A percentile compares a stretch with the other conserved stretches of the same genome.
Conservation (phyloP, 2,888 invertebrate species). For the Apodemia zela region DNA sequence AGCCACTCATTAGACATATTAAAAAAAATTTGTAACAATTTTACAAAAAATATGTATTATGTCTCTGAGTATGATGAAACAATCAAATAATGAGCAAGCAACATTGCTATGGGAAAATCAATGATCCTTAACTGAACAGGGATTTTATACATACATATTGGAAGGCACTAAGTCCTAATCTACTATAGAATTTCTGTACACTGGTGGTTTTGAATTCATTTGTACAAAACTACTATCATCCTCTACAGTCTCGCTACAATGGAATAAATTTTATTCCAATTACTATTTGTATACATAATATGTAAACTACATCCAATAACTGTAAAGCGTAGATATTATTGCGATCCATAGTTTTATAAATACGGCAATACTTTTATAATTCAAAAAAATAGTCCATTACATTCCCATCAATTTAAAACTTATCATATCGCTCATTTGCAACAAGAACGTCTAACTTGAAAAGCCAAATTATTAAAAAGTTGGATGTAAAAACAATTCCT, state of each 20-base stretch:
- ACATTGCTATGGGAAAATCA: slow-evolving; percentile 29
- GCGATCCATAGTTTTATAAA: neutral
- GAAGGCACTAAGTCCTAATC: slow-evolving; percentile 76
- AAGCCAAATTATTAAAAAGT: too few relatives aligned
- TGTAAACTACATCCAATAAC: neutral
- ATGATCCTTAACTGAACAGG: neutral
- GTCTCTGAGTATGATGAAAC: too few relatives aligned
- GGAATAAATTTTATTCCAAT: neutral
- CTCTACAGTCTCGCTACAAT: slow-evolving; percentile 1
- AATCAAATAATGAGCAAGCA: slow-evolving; percentile 19
- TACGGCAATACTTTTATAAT: too few relatives aligned
- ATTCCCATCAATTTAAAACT: too few relatives aligned
- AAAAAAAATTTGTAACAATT: too few relatives aligned
- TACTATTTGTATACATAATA: neutral
- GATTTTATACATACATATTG: slow-evolving; percentile 57
- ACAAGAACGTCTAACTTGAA: too few relatives aligned
- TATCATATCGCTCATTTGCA: too few relatives aligned
- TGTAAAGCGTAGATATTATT: slow-evolving; percentile 9
- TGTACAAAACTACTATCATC: slow-evolving; percentile 25
- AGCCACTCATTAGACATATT: too few relatives aligned
- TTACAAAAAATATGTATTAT: too few relatives aligned
- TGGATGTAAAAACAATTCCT: too few relatives aligned
- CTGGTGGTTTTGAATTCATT: slow-evolving; percentile 40
- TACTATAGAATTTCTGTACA: slow-evolving; percentile 71
- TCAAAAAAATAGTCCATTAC: too few relatives aligned